Evolutionary conservation across 2,888 invertebrate genomes (phyloP), one percentile per base, ranked within the genome.

Genomic region (Deilephila elpenor): DNA sequence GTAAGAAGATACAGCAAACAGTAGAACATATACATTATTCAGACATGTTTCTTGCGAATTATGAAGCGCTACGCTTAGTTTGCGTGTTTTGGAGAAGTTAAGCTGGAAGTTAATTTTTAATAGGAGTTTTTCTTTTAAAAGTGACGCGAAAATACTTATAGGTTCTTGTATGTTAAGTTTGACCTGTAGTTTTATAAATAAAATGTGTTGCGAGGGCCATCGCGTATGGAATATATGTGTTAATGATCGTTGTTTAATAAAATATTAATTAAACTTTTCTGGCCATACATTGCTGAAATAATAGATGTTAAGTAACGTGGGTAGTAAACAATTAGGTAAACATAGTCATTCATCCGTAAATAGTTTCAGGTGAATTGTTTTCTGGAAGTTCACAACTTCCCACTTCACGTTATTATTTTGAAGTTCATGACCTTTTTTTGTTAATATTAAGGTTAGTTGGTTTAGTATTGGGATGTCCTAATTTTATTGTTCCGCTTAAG

Each of bases 41-140:
- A 91, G 85, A 84, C 78, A 86, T 85, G 87, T 87, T 89, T 92
- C 90, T 91, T 90, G 87, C 87, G 86, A 89, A 86, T 86, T 89
- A 88, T 82, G 85, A 87, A 88, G 88, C 87, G 86, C 86, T 89
- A 83, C 87, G 83, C 76, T 80, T 83, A 82, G 84, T 82, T 91
- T 85, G 91, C 91, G 91, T 92, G 91, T 88, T 91, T 90, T 86
- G 84, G 88, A 81, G 79, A 81, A 85, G 83, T 84, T 85, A 86
- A 82, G 79, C 78, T 82, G 75, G 76, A 79, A 80, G 78, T 82
- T 74, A 81, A 79, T 82, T 83, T 81, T 80, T 79, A 76, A 80
- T 78, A 78, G 74, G 75, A 77, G 79, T 61, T 79, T 81, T 80
- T 79, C 34, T 59, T 75, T 79, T 78, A 76, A 75, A 76, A 79